Evolutionary conservation across 2,888 invertebrate species (phyloP), one percentile per base, ranked within the genome.

Genomic region (Patella pellucida): DNA sequence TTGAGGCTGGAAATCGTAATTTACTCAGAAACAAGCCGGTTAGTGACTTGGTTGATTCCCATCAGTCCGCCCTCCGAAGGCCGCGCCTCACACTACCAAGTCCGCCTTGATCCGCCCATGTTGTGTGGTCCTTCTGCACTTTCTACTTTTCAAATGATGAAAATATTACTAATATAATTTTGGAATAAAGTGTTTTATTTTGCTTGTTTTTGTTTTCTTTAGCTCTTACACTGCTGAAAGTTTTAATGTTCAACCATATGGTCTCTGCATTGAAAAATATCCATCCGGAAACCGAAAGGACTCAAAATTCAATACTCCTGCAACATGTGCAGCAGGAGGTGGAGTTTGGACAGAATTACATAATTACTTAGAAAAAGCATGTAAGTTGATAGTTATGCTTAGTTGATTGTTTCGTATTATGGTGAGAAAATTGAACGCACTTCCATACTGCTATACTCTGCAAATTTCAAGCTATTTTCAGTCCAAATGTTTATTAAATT

Each of bases 341-440:
- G 89, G 89, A n/a, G 76, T 78, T 50, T 91, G 91, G 90, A 73
- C 81, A 2, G 77, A 79, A 50, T 83, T 91, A 51, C 81, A 86
- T 79, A 90, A 87, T 80, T 91, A 89, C 79, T 81, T 91, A 69
- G 91, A 91, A 80, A 89, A 88, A 76, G 88, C 87, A 41, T 41
- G 41, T 41, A 41, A 41, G 41, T 41, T 41, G 7, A 41, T 9
- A n/a, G 77, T 84, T 76, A 75, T 88, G 88, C 73, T 68, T 41
- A 11, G 15, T 52, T 41, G 41, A 41, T 9, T 41, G 41, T 41
- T 41, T 7, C 41, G 1, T 41, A 41, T 41, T 41, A 0, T 41
- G 41, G 41, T 41, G 7, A 41, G 41, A 41, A 41, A 41, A 41
- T 41, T 41, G 41, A 41, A 41, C 1, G 41, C 0, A 41, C 41